phyloP scores from a whole-genome alignment of 2,797 vertebrate genomes.

The Psittacula echo region DNA sequence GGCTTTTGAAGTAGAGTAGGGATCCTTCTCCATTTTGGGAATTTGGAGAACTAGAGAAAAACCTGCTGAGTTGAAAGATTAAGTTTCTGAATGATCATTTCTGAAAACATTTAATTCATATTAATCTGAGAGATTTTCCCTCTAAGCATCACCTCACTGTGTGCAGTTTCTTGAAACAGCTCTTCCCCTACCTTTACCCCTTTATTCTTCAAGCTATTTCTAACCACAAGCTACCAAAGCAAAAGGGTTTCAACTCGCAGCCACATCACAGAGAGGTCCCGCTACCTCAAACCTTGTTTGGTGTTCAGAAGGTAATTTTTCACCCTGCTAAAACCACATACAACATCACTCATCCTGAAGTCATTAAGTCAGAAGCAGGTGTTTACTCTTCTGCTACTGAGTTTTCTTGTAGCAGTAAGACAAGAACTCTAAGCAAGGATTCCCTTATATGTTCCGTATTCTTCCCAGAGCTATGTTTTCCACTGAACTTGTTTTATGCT shows the following conservation, averaged over 20 bases:
- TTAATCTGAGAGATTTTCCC: neutral
- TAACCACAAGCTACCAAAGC: constrained; percentile 55
- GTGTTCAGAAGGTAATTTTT: constrained; percentile 42
- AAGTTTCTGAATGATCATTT: neutral
- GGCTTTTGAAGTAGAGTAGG: neutral
- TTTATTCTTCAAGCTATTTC: constrained; percentile 29
- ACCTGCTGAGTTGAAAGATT: neutral
- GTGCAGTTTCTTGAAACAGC: neutral
- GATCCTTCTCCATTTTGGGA: neutral
- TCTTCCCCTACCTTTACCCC: neutral
- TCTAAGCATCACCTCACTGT: neutral
- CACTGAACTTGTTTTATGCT: neutral
- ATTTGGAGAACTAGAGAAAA: neutral
- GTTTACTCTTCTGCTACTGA: neutral
- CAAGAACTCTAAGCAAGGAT: neutral
- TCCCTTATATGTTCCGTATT: neutral
- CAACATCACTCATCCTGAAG: neutral
- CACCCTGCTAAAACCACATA: constrained; percentile 53
- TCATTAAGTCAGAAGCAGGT: neutral
- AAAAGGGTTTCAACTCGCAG: constrained; percentile 60
- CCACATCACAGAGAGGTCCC: constrained; percentile 80
- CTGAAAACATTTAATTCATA: neutral
- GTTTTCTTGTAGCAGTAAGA: neutral
- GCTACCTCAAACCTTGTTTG: constrained; percentile 73
- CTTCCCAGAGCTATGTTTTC: neutral